phyloP scores from a whole-genome alignment of 2,888 invertebrate species.

The Cerastis rubricosa region DNA sequence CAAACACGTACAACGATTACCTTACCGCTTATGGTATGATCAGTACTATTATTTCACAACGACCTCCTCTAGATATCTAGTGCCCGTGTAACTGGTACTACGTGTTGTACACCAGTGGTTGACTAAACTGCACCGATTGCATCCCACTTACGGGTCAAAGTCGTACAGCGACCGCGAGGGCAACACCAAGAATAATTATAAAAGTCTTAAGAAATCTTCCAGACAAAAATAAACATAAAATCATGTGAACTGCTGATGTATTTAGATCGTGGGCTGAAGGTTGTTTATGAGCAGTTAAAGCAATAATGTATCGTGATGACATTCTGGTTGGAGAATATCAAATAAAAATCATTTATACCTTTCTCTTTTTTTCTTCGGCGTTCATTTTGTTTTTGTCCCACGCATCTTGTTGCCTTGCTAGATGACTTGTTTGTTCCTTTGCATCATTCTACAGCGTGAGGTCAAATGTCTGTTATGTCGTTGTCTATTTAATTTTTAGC shows the following conservation, averaged over 20 bases:
- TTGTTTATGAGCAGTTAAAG: constrained; percentile 49
- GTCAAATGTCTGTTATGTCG: constrained; percentile 46
- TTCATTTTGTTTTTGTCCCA: constrained; percentile 47
- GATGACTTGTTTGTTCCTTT: constrained; percentile 60
- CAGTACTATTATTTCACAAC: constrained; percentile 61
- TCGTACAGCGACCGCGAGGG: constrained; percentile 60
- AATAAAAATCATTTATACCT: constrained; percentile 33
- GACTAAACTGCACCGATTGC: constrained; percentile 61
- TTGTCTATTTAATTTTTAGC: constrained; percentile 30
- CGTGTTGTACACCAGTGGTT: constrained; percentile 48
- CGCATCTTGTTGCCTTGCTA: constrained; percentile 38
- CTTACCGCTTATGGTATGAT: constrained; percentile 45
- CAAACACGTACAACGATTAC: constrained; percentile 30
- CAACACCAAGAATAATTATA: constrained; percentile 50
- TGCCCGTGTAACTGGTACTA: constrained; percentile 55
- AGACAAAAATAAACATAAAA: constrained; percentile 44
- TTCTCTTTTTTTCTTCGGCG: constrained; percentile 54
- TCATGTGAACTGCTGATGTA: constrained; percentile 44
- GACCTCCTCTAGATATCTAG: constrained; percentile 42
- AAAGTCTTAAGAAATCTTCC: constrained; percentile 59
- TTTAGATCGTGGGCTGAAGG: constrained; percentile 47
- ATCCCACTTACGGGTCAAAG: constrained; percentile 66
- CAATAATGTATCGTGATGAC: constrained; percentile 52
- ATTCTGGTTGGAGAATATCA: constrained; percentile 45
- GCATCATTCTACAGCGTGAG: constrained; percentile 53